Percentiles rank a stretch among this genome's conserved stretches.
Conservation (phyloP, 2,797 vertebrate species). For the Chelmon rostratus region DNA sequence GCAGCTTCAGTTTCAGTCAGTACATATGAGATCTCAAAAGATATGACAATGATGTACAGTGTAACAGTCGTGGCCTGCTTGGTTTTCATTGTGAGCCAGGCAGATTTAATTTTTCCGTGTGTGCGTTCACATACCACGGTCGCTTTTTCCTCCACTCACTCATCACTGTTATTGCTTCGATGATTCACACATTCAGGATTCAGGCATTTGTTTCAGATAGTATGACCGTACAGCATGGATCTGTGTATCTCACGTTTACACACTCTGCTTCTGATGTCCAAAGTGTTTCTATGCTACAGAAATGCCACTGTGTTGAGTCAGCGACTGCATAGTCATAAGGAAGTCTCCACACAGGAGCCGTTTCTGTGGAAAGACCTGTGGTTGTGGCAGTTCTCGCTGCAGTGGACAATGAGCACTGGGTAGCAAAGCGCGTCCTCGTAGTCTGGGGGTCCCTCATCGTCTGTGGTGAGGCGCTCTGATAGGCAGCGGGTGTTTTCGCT, state of each 20-base stretch:
- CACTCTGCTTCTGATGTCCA: conserved; percentile 29
- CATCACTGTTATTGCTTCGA: conserved; percentile 78
- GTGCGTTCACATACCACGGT: conserved; percentile 16
- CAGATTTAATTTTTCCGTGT: conserved; percentile 24
- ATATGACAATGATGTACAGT: conserved; percentile 47
- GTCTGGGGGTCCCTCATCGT: conserved; percentile 92
- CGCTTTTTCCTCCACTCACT: conserved; percentile 18
- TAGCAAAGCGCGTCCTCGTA: conserved; percentile 97
- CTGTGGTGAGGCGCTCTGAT: conserved; percentile 89
- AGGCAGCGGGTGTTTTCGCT: conserved; percentile 94
- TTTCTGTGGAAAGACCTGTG: conserved; percentile 96
- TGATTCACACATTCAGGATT: conserved; percentile 72
- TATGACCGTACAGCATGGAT: conserved; percentile 34
- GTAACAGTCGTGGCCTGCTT: conserved; percentile 75
- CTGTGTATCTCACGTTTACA: conserved; percentile 35
- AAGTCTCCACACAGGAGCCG: conserved; percentile 96
- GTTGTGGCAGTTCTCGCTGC: conserved; percentile 95
- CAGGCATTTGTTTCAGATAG: conserved; percentile 48
- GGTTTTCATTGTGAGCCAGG: conserved; percentile 52
- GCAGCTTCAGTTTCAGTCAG: conserved; percentile 52
- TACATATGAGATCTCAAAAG: conserved; percentile 49
- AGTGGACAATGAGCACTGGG: conserved; percentile 96
- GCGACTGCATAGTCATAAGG: conserved; percentile 86
- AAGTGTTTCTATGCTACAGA: conserved; percentile 65
- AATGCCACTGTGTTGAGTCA: conserved; percentile 23